Percentiles rank a stretch among this genome's conserved stretches.
These are phyloP conservation scores for Bathynomus jamesi DNA, from an alignment of 1,140 invertebrate genomes.

Conservation along the genomic window DNA sequence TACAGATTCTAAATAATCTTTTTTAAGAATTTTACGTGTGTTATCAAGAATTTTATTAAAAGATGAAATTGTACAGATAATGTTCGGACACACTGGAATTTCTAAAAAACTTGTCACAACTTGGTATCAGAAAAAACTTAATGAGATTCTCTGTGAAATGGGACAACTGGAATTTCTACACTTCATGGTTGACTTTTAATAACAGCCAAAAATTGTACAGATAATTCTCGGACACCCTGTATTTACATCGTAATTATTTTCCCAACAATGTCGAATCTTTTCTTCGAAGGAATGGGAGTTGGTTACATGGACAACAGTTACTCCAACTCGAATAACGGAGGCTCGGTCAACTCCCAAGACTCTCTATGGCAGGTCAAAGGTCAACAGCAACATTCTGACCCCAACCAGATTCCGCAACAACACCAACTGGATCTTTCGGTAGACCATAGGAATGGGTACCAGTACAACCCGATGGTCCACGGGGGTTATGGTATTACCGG, in stretches of 20 bases:
- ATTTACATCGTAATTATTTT: neutral
- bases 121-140: no score
- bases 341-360: constrained; percentile 86
- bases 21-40: no score
- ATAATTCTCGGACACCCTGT: no score
- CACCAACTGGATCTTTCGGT: constrained; percentile 13
- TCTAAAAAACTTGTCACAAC: no score
- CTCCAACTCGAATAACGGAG: constrained; percentile 68
- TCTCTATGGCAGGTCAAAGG: constrained; percentile 85
- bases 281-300: constrained; percentile 46
- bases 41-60: no score
- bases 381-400: constrained; percentile 17
- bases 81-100: no score
- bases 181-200: no score
- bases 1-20: no score
- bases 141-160: no score
- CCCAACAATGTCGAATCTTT: neutral
- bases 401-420: constrained; percentile 14
- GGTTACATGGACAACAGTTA: constrained; percentile 84
- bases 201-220: no score
- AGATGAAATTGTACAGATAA: no score
- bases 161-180: no score
- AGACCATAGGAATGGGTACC: constrained; percentile 57
- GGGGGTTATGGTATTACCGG: constrained; percentile 60
- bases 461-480: constrained; percentile 60